Evolutionary conservation across 1,140 invertebrate genomes (phyloP), one percentile per base, ranked within the genome.

Genomic region (Brachionus rubens): DNA sequence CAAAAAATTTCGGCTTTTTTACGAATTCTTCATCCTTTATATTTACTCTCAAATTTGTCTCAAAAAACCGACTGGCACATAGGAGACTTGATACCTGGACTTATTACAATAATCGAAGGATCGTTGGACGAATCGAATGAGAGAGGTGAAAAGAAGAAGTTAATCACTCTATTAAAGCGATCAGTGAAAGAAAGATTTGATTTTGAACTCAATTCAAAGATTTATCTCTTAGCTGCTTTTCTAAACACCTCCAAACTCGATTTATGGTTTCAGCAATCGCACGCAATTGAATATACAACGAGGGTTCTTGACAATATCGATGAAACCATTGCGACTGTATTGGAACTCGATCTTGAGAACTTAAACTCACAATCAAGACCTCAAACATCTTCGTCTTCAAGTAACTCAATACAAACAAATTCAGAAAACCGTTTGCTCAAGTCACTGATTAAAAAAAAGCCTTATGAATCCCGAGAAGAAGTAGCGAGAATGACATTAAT

Each of bases 51-150:
- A 48, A 19, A n/a, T 21, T 48, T 2, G 24, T 1, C 47, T n/a
- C 47, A 48, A 48, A 48, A 48, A 48, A 48, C 47, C 24, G 47
- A 48, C 47, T 48, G 47, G 47, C 16, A n/a, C 24, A 48, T 48
- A 19, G 47, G 47, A 19, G 1, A 48, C 47, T 48, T 48, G 47
- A 48, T 48, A 19, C 47, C 47, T 48, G 47, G n/a, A 19, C 47
- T 48, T 48, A 48, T 48, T 19, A 48, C 24, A 48, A 48, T 9
- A 19, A 7, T 50, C 4, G 1, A 50, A 21, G 47, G 47, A 50
- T 21, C 5, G 47, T 21, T 50, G 0, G 47, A 50, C 24, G 47
- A 48, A 48, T 19, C 24, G 47, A n/a, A 48, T 48, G 9, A 48
- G 47, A n/a, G 47, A 19, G 47, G n/a, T 48, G 47, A 48, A 21